These are phyloP conservation scores for Dynastes hyllus DNA, from an alignment of 2,888 invertebrate genomes.

Conservation along the genomic window DNA sequence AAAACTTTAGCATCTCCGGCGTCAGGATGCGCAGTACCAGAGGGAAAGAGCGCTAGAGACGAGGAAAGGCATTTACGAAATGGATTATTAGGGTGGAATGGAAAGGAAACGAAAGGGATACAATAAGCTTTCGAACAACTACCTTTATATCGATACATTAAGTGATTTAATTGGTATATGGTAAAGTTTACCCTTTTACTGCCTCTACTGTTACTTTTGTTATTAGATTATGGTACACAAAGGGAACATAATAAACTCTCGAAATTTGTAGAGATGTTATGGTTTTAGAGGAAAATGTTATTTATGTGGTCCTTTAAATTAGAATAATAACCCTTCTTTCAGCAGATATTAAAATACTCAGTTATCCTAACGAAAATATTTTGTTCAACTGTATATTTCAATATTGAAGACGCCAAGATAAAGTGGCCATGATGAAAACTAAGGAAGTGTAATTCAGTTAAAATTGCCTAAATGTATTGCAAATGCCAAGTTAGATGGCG, in stretches of 20 bases:
- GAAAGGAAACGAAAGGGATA: not conserved
- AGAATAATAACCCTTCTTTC: no score
- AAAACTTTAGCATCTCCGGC: conserved; percentile 36
- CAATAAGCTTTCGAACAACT: conserved; percentile 13
- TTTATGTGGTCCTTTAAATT: no score
- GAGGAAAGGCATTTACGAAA: not conserved
- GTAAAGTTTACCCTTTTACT: conserved; percentile 24
- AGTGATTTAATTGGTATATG: conserved; percentile 41
- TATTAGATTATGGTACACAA: conserved; percentile 2
- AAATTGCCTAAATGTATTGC: no score
- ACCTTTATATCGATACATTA: conserved; percentile 41
- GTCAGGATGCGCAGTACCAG: not conserved
- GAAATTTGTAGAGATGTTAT: no score
- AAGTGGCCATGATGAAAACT: no score
- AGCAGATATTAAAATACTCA: no score
- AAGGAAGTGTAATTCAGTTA: no score
- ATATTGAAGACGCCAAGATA: no score
- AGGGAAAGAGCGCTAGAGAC: not conserved
- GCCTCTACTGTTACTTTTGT: conserved; percentile 14
- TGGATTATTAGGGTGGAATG: not conserved
- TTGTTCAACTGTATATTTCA: no score
- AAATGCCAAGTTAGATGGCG: no score
- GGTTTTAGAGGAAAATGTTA: no score
- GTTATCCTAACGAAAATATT: no score
- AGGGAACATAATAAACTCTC: not conserved